These are phyloP conservation scores for Corticium candelabrum DNA, from an alignment of 37 sponge, comb jelly and placozoan species.

Conservation along the genomic window DNA sequence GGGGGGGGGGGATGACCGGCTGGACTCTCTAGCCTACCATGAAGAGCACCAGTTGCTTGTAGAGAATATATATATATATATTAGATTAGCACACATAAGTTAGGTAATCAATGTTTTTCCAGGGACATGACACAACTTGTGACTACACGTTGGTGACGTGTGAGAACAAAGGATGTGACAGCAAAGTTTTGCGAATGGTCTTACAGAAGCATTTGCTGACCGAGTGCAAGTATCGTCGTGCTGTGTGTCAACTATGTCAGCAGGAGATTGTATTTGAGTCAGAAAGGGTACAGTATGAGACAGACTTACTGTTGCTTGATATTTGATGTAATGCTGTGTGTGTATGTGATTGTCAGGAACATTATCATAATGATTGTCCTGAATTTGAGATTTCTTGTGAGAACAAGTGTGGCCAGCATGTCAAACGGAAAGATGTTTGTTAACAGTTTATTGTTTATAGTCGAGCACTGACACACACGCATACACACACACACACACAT, in stretches of 20 bases:
- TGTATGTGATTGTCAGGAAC: neutral
- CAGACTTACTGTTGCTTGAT: too few species aligned
- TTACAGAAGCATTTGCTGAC: constrained; percentile 19
- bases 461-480: too few species aligned
- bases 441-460: neutral
- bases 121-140: constrained; percentile 31
- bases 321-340: too few species aligned
- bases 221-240: constrained; percentile 24
- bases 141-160: constrained; percentile 23
- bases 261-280: neutral
- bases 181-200: constrained; percentile 11
- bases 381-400: neutral
- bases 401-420: neutral
- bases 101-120: too few species aligned
- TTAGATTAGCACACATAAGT: too few species aligned
- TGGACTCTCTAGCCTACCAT: too few species aligned
- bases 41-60: too few species aligned
- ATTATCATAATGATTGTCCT: neutral
- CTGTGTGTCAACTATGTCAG: constrained; percentile 26
- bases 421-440: neutral
- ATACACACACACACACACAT: too few species aligned
- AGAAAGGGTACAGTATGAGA: constrained; percentile 37
- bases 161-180: constrained; percentile 26
- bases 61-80: too few species aligned
- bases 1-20: too few species aligned